Percentiles rank a stretch among this genome's conserved stretches.
Evolutionary conservation across 2,888 invertebrate genomes (phyloP).

Genomic region (Epirrhoe alternata): DNA sequence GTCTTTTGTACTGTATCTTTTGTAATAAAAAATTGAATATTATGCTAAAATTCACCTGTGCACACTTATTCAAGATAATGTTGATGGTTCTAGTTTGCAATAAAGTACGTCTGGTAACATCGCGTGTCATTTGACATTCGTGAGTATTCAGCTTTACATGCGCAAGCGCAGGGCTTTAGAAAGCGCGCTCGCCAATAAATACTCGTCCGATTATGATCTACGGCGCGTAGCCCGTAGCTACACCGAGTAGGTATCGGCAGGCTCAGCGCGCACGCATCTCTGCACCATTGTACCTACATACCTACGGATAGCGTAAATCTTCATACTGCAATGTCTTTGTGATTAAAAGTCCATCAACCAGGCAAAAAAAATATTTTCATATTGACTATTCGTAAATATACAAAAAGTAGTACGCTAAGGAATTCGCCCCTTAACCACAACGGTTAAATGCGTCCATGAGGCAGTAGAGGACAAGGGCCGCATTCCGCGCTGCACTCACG

Average conservation of each 20-base stretch:
- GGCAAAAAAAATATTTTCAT: constrained; percentile 5
- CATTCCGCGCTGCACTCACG: constrained; percentile 65
- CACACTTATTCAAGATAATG: constrained; percentile 51
- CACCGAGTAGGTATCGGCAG: constrained; percentile 39
- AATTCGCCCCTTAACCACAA: constrained; percentile 25
- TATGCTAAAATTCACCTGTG: constrained; percentile 63
- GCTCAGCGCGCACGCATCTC: constrained; percentile 15
- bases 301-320: not conserved
- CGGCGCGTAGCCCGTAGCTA: constrained; percentile 82
- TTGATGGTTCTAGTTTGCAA: constrained; percentile 55
- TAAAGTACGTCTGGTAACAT: constrained; percentile 59
- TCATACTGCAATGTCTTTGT: constrained; percentile 1
- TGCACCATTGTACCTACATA: not conserved
- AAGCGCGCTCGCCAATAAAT: constrained; percentile 80
- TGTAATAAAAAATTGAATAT: constrained; percentile 37
- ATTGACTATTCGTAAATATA: constrained; percentile 9
- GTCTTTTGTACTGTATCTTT: constrained; percentile 32
- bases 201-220: constrained; percentile 83
- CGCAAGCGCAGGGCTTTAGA: constrained; percentile 61
- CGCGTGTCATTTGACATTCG: constrained; percentile 72
- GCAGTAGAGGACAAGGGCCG: constrained; percentile 49
- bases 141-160: constrained; percentile 61
- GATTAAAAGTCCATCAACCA: constrained; percentile 5
- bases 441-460: constrained; percentile 43
- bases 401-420: constrained; percentile 12